Evolutionary conservation across 2,113 vertebrate genomes (phyloP).

Genomic region (Cephalopterus ornatus): DNA sequence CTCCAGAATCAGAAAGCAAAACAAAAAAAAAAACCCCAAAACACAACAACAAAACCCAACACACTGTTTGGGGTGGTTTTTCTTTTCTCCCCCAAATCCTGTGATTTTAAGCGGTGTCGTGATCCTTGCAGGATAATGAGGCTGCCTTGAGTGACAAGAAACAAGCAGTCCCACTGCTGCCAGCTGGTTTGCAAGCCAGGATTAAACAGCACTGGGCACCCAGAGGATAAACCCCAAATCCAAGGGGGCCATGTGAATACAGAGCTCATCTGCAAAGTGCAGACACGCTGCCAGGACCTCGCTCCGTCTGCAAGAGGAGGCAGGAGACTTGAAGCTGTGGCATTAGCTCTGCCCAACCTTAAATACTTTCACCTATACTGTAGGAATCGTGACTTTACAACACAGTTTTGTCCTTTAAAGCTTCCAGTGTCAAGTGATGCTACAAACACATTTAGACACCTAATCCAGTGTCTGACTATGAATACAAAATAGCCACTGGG

Average conservation of each 20-base stretch:
- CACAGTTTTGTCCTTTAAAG: neutral
- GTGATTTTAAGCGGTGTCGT: neutral
- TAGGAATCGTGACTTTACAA: neutral
- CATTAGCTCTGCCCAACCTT: neutral
- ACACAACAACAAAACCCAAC: too few relatives aligned
- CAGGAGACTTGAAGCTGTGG: neutral
- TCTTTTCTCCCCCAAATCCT: neutral
- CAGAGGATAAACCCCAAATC: neutral
- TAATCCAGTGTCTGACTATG: neutral
- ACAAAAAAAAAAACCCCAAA: too few relatives aligned
- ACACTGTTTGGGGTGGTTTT: neutral
- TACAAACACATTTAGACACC: neutral
- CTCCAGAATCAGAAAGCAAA: neutral
- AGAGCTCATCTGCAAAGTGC: neutral
- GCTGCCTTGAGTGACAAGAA: neutral
- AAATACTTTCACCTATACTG: neutral
- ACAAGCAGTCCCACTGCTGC: neutral
- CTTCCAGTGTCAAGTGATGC: neutral
- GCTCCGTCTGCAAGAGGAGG: fast-evolving
- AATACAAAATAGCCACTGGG: neutral
- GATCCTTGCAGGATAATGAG: neutral
- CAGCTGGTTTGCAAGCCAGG: neutral
- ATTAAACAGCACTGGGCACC: neutral
- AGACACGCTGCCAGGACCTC: neutral
- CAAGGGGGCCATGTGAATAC: neutral